Percentiles rank a stretch among this genome's conserved stretches.
Evolutionary conservation across 2,888 invertebrate genomes (phyloP).

Genomic region (Hydrotaea cyrtoneurina): DNA sequence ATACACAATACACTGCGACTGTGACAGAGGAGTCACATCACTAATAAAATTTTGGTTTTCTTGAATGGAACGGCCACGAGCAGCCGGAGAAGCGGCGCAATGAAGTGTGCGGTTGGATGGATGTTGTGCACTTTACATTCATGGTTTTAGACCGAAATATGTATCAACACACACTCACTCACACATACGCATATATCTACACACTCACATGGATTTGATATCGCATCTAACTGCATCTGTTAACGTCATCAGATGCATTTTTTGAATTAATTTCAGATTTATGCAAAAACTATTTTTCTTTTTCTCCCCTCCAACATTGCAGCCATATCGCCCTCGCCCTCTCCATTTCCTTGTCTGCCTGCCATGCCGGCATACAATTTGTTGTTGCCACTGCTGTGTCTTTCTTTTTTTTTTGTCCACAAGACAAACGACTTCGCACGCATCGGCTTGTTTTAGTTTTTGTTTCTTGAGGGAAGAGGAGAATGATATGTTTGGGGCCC

Average conservation of each 20-base stretch:
- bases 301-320: too few species aligned
- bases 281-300: constrained; percentile 30
- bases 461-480: neutral
- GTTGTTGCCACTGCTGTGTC: neutral
- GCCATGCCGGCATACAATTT: neutral
- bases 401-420: constrained; percentile 7
- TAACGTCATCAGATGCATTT: constrained; percentile 73
- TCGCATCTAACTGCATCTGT: constrained; percentile 77
- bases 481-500: neutral
- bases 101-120: constrained; percentile 34
- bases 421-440: constrained; percentile 56
- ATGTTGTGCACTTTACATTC: constrained; percentile 47
- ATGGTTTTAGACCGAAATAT: constrained; percentile 28
- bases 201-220: constrained; percentile 71
- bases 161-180: neutral
- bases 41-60: constrained; percentile 47
- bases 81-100: constrained; percentile 30
- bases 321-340: too few species aligned
- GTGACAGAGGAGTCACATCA: neutral
- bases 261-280: constrained; percentile 54
- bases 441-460: constrained; percentile 19
- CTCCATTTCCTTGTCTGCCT: constrained; percentile 14
- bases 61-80: constrained; percentile 56
- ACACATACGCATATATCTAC: constrained; percentile 12
- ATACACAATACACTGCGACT: neutral